Base-by-base conservation (phyloP, 2,888 invertebrate genomes). In the Pomacea canaliculata region DNA sequence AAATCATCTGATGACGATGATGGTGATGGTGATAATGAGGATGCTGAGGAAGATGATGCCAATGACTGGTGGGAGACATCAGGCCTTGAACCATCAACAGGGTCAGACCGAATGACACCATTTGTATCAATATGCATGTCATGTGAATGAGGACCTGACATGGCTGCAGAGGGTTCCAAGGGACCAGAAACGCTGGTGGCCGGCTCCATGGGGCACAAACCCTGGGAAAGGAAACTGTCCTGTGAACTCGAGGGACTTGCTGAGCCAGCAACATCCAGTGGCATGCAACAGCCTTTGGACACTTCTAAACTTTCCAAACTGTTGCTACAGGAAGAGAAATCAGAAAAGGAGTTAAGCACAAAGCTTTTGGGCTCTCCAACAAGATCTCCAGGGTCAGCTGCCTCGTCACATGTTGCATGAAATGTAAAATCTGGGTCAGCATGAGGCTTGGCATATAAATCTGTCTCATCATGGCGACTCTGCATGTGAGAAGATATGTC, bases 401-500 rank as follows among this genome's bases (percentile, higher is more conserved):
- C 62, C 10, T 74, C 69, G 5, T 74, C 69, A 62, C 74, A 74
- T 4, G 48, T 9, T 5, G 27, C 56, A 7, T 56, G 66, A 23
- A 75, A 51, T 2, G 72, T 12, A 13, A 75, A 71, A 51, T 70
- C 76, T n/a, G 56, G n/a, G n/a, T 74, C 68, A 23, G 69, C 67
- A 46, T 74, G 74, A 51, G 74, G 74, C 18, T 69, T 74, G 19
- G 69, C 27, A 51, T 69, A 74, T 7, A 59, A 37, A 37, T 48
- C 37, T 48, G 63, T 49, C 19, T 62, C 73, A 12, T 76, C 76
- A 16, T 46, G 63, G 48, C 71, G 78, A 60, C 70, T 65, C 69
- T 85, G 85, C 83, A 88, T 87, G 79, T 87, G 88, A 10, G 87
- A 85, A 13, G 86, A 88, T 27, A 88, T 87, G 46, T 83, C 84